Evolutionary conservation across 1,140 invertebrate genomes (phyloP), one percentile per base, ranked within the genome.

Genomic region (Aphelinus atriplicis): DNA sequence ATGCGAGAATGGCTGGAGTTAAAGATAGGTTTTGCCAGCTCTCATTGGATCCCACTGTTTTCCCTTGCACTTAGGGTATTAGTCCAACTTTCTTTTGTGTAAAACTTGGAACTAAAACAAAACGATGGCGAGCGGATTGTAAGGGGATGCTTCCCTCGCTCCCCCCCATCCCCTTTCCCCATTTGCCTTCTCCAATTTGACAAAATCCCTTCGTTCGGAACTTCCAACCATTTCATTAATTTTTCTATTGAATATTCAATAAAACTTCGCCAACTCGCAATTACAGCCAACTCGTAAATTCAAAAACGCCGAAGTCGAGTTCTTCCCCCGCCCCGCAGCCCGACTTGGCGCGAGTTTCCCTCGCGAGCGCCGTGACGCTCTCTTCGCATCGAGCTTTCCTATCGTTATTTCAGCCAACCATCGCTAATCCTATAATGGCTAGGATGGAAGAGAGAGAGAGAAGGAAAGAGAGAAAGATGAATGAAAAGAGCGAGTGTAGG

Each of bases 391-490:
- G 51, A 61, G 42, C 26, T 26, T 26, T 26, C 43, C 50, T n/a
- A 60, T 60, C 10, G 45, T 50, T 50, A 69, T 58, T 69, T 58
- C 50, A 60, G 6, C 10, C 56, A 58, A 58, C 48, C 10, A 7
- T 46, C 56, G 5, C 42, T 58, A 58, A 58, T 69, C 50, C n/a
- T 6, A 9, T 58, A 47, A 60, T 50, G 26, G 26, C 26, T 26
- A 26, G 26, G 45, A 50, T 42, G 4, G 2, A 56, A 55, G 7
- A 7, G 3, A 62, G 7, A 7, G 7, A 5, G 0, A 47, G 1
- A 56, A n/a, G 9, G 10, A 56, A 10, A 56, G 2, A 47, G n/a
- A 48, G 7, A 47, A 61, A 6, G 46, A 62, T 7, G 0, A 7
- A 3, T 3, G 4, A 47, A 63, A 47, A n/a, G 46, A 46, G 3